A percentile compares a stretch with the other conserved stretches of the same genome.
Evolutionary conservation across 2,113 vertebrate species (phyloP).

Genomic region (Serilophus lunatus): DNA sequence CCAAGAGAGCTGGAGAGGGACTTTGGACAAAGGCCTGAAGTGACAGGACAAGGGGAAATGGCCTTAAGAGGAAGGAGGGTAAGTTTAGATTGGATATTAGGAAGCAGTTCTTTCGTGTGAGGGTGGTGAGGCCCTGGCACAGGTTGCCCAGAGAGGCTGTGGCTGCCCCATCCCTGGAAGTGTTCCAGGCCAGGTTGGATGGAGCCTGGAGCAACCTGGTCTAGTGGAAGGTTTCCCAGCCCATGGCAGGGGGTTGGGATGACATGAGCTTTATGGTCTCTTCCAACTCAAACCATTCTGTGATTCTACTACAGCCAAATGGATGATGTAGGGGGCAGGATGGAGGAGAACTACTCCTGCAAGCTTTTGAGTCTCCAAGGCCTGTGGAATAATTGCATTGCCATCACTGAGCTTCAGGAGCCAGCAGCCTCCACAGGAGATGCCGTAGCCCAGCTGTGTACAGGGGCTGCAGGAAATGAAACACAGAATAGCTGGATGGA

Average conservation of each 20-base stretch:
- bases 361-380: background rate
- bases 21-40: background rate
- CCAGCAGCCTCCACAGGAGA: background rate
- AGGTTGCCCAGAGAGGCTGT: background rate
- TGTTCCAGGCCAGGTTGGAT: background rate
- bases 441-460: background rate
- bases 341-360: background rate
- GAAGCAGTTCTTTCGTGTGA: background rate
- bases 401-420: background rate
- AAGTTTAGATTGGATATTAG: background rate
- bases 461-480: conserved; percentile 46
- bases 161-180: background rate
- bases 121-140: background rate
- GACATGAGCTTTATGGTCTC: accelerated
- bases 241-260: background rate
- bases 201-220: background rate
- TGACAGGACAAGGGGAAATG: background rate
- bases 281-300: background rate
- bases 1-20: background rate
- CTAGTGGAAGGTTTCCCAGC: background rate
- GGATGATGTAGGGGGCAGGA: background rate
- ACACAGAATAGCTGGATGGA: conserved; percentile 4
- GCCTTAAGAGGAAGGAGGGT: background rate
- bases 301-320: accelerated
- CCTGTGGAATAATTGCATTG: background rate